Evolutionary conservation across 2,888 invertebrate species (phyloP).

Genomic region (Mythimna ferrago): DNA sequence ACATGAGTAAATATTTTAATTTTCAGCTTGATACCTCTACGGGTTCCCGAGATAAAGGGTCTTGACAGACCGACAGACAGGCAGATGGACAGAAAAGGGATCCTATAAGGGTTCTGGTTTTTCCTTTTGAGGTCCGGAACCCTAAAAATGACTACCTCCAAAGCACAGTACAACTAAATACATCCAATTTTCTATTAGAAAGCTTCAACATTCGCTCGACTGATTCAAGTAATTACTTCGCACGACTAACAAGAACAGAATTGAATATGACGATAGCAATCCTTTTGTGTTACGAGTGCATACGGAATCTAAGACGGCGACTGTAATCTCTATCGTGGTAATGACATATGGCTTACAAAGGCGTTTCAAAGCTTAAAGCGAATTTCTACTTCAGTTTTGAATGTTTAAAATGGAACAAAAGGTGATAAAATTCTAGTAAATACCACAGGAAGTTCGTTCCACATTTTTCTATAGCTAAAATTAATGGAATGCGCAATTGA

Average conservation of each 20-base stretch:
- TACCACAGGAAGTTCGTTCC: background rate
- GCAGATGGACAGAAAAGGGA: no score
- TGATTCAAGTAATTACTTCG: conserved; percentile 54
- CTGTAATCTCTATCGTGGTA: conserved; percentile 12
- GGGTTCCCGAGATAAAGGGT: no score
- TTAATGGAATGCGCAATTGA: background rate
- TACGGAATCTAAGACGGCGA: conserved; percentile 35
- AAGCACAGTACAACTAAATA: conserved; percentile 13
- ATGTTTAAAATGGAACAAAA: background rate
- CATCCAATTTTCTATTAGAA: conserved; percentile 20
- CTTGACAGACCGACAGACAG: no score
- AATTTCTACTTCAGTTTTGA: conserved; percentile 30
- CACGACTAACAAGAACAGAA: conserved; percentile 38
- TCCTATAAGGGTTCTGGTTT: no score
- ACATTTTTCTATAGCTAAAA: background rate
- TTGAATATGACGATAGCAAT: conserved; percentile 41
- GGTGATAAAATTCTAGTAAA: background rate
- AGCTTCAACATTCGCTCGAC: conserved; percentile 29
- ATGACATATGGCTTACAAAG: conserved; percentile 1
- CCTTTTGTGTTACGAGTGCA: conserved; percentile 52
- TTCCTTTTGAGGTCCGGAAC: no score
- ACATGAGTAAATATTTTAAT: no score
- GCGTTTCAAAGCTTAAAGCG: conserved; percentile 24
- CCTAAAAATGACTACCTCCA: background rate
- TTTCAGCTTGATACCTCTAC: no score